Conservation (phyloP, 2,113 vertebrate species). For the Otus sunia region DNA sequence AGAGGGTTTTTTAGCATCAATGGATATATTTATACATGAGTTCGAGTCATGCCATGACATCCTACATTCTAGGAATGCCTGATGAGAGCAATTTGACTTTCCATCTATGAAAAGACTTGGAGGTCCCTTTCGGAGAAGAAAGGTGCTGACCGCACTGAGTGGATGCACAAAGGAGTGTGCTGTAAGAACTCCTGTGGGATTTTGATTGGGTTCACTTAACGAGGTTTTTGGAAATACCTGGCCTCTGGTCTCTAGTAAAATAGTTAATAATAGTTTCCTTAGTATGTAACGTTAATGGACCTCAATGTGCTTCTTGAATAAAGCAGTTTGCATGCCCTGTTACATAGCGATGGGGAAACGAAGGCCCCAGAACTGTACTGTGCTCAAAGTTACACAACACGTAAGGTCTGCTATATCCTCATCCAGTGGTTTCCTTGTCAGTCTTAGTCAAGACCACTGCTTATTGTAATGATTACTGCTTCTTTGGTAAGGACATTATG, state of each 20-base stretch:
- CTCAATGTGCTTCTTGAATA: not conserved
- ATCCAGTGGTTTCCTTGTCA: not conserved
- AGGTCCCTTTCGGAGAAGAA: not conserved
- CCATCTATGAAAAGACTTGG: not conserved
- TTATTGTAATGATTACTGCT: not conserved
- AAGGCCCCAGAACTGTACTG: not conserved
- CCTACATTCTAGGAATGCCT: not conserved
- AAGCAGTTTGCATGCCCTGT: not conserved
- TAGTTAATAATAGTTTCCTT: not conserved
- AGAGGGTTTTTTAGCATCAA: not conserved
- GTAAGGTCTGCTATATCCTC: not conserved
- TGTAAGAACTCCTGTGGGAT: not conserved
- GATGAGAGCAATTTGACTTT: not conserved
- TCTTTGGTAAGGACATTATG: not conserved
- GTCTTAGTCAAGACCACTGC: not conserved
- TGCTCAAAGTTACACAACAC: not conserved
- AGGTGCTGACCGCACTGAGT: not conserved
- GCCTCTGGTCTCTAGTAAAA: not conserved
- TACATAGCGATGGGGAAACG: not conserved
- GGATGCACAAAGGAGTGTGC: accelerated
- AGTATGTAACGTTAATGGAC: not conserved
- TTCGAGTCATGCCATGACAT: accelerated
- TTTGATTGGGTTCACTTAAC: not conserved
- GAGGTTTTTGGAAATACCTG: not conserved
- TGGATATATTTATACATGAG: not conserved